Conservation (phyloP, 2,113 vertebrate genomes). For the Lasiurus cinereus region DNA sequence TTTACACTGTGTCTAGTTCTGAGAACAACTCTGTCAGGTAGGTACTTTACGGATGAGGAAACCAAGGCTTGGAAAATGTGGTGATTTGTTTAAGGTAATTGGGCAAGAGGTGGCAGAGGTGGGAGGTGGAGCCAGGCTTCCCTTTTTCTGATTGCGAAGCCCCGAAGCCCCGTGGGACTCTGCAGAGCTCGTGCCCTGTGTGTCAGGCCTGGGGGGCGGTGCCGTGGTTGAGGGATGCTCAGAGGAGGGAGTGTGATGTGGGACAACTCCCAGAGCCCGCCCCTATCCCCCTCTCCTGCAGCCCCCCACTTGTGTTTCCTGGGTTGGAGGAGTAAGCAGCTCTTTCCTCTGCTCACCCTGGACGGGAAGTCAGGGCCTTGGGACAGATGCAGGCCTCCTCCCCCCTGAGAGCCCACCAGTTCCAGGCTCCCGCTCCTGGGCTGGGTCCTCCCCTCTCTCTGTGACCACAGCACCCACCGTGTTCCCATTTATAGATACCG, state of each 20-base stretch:
- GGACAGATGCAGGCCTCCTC: not conserved
- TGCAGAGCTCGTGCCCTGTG: not conserved
- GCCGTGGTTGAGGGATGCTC: rapidly evolving
- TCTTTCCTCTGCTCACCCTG: not conserved
- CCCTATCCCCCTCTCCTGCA: rapidly evolving
- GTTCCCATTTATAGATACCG: not conserved
- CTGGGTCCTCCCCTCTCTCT: not conserved
- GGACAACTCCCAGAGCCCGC: not conserved
- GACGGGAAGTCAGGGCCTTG: not conserved
- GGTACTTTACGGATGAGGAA: not conserved
- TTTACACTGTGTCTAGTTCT: not conserved
- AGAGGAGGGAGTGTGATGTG: not conserved
- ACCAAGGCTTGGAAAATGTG: not conserved
- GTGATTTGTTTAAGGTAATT: not conserved
- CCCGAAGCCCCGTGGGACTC: not conserved
- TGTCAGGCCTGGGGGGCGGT: not conserved
- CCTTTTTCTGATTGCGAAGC: not conserved
- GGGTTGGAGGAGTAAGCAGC: no score
- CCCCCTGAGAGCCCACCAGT: not conserved
- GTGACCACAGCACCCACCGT: not conserved
- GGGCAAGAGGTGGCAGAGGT: not conserved
- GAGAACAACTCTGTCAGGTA: no score
- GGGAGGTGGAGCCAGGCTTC: not conserved
- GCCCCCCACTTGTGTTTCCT: not conserved
- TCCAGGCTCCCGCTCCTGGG: not conserved